phyloP scores from a whole-genome alignment of 92 coral and sea anemone genomes.

The Porites evermanni region DNA sequence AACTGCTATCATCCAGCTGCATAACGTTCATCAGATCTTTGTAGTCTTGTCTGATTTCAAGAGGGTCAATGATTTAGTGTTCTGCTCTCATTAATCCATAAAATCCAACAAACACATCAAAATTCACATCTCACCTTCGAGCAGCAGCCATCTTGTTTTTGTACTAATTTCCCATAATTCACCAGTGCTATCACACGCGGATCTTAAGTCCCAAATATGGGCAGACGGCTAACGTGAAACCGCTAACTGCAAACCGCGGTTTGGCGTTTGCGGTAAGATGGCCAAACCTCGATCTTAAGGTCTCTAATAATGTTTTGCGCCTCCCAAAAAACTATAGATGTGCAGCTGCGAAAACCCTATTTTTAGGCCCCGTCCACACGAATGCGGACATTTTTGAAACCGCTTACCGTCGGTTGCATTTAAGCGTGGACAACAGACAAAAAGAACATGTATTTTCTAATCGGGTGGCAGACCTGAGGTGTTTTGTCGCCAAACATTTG shows the following conservation, averaged over 20 bases:
- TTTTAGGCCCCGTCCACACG: no score
- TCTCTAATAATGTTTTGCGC: not conserved
- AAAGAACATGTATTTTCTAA: no score
- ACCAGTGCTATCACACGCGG: not conserved
- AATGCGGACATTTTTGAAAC: no score
- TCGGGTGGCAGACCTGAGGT: no score
- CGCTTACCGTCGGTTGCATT: no score
- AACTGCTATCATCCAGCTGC: slow-evolving; percentile 39
- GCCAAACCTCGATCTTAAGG: not conserved
- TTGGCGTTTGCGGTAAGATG: slow-evolving; percentile 1
- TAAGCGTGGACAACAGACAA: no score
- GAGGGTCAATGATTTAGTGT: slow-evolving; percentile 10
- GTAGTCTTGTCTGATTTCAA: slow-evolving; percentile 25
- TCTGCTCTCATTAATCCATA: slow-evolving; percentile 1
- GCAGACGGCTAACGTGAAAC: not conserved
- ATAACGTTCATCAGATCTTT: slow-evolving; percentile 25
- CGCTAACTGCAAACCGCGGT: slow-evolving; percentile 1
- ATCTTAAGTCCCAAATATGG: slow-evolving; percentile 19
- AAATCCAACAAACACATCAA: not conserved
- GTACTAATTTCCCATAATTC: slow-evolving; percentile 8
- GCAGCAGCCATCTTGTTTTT: slow-evolving; percentile 16
- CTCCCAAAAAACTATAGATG: no score
- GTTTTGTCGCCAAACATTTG: no score
- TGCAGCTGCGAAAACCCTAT: no score
- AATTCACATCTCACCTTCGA: not conserved